Evolutionary conservation across 2,797 vertebrate genomes (phyloP).

Genomic region (Toxotes lorentzi): DNA sequence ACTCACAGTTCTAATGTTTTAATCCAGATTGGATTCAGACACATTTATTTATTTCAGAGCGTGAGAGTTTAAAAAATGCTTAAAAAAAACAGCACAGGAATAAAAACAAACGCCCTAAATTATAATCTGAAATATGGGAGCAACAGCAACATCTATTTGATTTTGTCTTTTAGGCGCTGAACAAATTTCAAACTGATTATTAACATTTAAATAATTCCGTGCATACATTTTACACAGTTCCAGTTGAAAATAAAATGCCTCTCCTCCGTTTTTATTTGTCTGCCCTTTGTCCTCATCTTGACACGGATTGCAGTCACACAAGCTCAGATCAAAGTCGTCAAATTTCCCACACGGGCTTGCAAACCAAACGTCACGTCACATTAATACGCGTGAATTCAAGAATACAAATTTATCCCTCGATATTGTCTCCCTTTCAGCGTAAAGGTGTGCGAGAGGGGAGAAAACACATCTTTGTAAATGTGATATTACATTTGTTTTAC

Average conservation of each 20-base stretch:
- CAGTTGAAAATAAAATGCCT: conserved; percentile 3
- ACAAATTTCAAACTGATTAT: conserved; percentile 29
- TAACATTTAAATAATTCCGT: conserved; percentile 21
- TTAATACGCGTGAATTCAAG: conserved; percentile 40
- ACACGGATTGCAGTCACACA: conserved; percentile 20
- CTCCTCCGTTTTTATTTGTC: not conserved
- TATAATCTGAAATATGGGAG: conserved; percentile 44
- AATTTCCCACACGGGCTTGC: conserved; percentile 53
- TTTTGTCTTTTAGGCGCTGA: conserved; percentile 25
- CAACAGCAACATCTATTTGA: conserved; percentile 35
- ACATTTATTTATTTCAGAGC: conserved; percentile 79
- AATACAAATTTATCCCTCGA: conserved; percentile 24
- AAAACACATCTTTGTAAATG: conserved; percentile 3
- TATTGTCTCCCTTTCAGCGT: not conserved
- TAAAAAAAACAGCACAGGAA: conserved; percentile 30
- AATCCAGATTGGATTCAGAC: conserved; percentile 81
- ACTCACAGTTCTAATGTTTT: conserved; percentile 81
- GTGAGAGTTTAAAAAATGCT: conserved; percentile 71
- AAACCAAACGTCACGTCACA: conserved; percentile 42
- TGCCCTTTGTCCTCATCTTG: conserved; percentile 35
- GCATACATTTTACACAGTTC: conserved; percentile 12
- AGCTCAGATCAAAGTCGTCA: conserved; percentile 50
- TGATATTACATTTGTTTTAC: conserved; percentile 43
- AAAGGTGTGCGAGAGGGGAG: conserved; percentile 3
- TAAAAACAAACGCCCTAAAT: conserved; percentile 67